Base-by-base conservation (phyloP, 2,888 invertebrate genomes). In the Dendrolimus pini region DNA sequence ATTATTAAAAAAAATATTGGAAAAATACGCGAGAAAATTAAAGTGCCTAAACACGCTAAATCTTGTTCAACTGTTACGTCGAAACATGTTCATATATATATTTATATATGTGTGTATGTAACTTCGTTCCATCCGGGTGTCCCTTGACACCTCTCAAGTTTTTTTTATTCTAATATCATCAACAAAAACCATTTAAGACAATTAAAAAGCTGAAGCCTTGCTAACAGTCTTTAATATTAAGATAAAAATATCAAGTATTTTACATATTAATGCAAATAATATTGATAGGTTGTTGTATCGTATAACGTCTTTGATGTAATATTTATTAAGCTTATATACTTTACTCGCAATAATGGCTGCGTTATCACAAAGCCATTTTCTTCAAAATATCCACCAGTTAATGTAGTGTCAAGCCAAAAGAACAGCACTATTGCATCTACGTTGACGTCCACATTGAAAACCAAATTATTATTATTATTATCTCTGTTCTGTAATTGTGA, bases 311-410 rank as follows among this genome's bases (percentile, higher is more conserved):
- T 59, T 6, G 75, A 65, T 9, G 71, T 59, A 14, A 85, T 62
- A 3, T 72, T 59, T 12, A 63, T 65, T 30, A 66, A 63, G 12
- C 72, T 77, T 7, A 68, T 57, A 57, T 77, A 89, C 18, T 61
- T 68, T 0, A 79, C 65, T 53, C 62, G 63, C 0, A 72, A 62
- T 10, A 68, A 62, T 1, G 78, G 68, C 13, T 80, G 72, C 0
- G 89, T 84, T 55, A 93, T 71, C 9, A 93, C 86, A 42, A 96
- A 94, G 0, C 96, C 97, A 80, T 97, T 96, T 66, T 95, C 94
- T 1, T 94, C 93, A 78, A 96, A 96, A 60, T 82, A 85, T 1
- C 96, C 96, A 10, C 72, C 76, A 53, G 87, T 74, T 6, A 78
- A 74, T 2, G 77, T 80, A 0, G 92, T 77, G 63, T 95, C 94